Evolutionary conservation across 2,888 invertebrate genomes (phyloP).

Genomic region (Tetanocera ferruginea): DNA sequence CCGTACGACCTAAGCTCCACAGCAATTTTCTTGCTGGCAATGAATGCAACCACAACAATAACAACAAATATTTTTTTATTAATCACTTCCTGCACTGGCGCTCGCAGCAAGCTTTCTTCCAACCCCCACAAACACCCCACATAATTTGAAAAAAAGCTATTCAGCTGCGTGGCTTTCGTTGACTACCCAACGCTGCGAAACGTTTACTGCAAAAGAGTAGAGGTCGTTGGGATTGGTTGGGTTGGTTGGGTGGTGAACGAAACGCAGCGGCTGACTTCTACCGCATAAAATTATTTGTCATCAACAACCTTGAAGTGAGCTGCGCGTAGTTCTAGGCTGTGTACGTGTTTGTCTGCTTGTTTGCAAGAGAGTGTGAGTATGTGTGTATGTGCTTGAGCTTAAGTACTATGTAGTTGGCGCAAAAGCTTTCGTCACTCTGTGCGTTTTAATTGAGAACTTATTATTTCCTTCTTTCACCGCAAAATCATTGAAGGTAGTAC

Average conservation of each 20-base stretch:
- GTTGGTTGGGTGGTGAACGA: neutral
- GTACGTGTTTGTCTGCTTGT: neutral
- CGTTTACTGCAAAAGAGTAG: neutral
- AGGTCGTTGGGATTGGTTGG: no score
- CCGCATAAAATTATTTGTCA: conserved; percentile 39
- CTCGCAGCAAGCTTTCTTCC: neutral
- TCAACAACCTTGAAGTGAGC: conserved; percentile 44
- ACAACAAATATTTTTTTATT: conserved; percentile 33
- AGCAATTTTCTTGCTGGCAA: neutral
- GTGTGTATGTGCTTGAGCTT: neutral
- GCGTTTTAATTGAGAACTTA: neutral
- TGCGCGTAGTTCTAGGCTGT: neutral
- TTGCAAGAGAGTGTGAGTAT: neutral
- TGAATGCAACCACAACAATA: neutral
- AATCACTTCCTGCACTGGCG: conserved; percentile 40
- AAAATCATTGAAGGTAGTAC: neutral
- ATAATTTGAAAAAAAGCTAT: neutral
- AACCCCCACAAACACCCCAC: neutral
- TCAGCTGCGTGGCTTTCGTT: neutral
- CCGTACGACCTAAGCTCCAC: neutral
- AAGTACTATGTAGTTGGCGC: neutral
- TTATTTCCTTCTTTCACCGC: neutral
- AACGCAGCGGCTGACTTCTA: neutral
- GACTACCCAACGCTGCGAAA: no score
- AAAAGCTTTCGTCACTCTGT: neutral